A percentile compares a stretch with the other conserved stretches of the same genome.
Evolutionary conservation across 2,888 invertebrate genomes (phyloP).

Genomic region (Villa cingulata): DNA sequence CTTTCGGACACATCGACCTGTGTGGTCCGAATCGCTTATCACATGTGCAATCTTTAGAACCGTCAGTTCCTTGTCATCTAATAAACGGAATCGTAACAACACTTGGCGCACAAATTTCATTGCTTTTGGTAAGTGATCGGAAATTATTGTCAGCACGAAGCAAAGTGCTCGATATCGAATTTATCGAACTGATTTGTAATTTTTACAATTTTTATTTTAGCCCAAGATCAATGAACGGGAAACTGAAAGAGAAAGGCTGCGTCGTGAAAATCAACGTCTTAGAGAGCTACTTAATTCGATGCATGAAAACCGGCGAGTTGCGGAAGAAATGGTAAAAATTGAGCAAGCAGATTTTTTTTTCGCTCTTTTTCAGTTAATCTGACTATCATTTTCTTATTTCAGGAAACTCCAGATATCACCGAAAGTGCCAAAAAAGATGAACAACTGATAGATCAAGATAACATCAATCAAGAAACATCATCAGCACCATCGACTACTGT

Average conservation of each 20-base stretch:
- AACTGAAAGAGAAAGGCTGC: conserved; percentile 57
- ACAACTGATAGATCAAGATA: conserved; percentile 18
- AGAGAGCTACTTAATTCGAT: conserved; percentile 57
- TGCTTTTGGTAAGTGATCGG: conserved; percentile 45
- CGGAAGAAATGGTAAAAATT: conserved; percentile 18
- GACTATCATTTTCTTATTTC: conserved; percentile 4
- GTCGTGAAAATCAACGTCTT: conserved; percentile 56
- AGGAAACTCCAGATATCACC: conserved; percentile 34
- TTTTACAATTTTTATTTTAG: conserved; percentile 34
- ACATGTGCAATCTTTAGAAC: conserved; percentile 37
- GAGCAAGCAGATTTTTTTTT: too few species aligned
- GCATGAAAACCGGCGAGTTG: conserved; percentile 38
- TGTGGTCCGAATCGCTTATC: conserved; percentile 36
- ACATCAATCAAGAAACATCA: neutral
- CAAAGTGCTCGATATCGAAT: too few species aligned
- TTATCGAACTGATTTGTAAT: too few species aligned
- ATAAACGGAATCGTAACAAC: conserved; percentile 49
- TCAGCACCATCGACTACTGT: too few species aligned
- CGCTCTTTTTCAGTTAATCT: too few species aligned
- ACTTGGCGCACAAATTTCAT: conserved; percentile 51
- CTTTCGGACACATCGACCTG: conserved; percentile 1
- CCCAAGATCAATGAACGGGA: conserved; percentile 60
- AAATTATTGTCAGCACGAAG: too few species aligned
- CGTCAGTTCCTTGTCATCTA: conserved; percentile 46
- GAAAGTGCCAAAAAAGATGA: conserved; percentile 24